Conservation (phyloP, 2,888 invertebrate species). For the Monoplex corrugatus region DNA sequence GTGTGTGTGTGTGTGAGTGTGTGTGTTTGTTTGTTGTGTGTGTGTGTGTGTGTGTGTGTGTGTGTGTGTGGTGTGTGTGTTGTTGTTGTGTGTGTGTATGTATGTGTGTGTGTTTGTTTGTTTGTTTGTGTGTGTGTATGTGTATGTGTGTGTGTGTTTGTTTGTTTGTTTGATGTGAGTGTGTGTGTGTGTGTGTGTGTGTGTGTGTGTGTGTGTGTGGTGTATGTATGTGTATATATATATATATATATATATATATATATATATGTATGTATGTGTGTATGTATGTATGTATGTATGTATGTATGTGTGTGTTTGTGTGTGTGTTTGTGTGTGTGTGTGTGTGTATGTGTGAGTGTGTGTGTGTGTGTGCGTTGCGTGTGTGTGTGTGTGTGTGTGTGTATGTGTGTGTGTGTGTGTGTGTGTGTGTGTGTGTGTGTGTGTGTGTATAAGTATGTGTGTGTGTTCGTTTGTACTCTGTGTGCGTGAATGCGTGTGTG, state of each 20-base stretch:
- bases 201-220: background rate
- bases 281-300: conserved; percentile 37
- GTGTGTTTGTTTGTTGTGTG: too few relatives aligned
- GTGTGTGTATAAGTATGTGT: background rate
- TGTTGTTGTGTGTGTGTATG: background rate
- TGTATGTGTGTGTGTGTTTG: background rate
- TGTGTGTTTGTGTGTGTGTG: conserved; percentile 4
- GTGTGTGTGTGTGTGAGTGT: conserved; percentile 7
- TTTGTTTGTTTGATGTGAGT: background rate
- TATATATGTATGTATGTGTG: conserved; percentile 32
- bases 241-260: conserved; percentile 13
- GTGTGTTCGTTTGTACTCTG: background rate
- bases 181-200: conserved; percentile 24
- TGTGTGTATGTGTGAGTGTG: background rate
- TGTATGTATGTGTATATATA: background rate
- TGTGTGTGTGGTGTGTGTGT: background rate
- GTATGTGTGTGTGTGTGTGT: background rate
- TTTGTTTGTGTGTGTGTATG: background rate
- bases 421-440: background rate
- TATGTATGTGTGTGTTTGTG: conserved; percentile 22
- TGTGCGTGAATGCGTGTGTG: background rate
- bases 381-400: background rate
- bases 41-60: background rate
- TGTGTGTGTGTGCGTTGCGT: background rate
- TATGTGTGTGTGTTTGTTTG: background rate